Base-by-base conservation (phyloP, 2,113 vertebrate species). In the Corvus hawaiiensis region DNA sequence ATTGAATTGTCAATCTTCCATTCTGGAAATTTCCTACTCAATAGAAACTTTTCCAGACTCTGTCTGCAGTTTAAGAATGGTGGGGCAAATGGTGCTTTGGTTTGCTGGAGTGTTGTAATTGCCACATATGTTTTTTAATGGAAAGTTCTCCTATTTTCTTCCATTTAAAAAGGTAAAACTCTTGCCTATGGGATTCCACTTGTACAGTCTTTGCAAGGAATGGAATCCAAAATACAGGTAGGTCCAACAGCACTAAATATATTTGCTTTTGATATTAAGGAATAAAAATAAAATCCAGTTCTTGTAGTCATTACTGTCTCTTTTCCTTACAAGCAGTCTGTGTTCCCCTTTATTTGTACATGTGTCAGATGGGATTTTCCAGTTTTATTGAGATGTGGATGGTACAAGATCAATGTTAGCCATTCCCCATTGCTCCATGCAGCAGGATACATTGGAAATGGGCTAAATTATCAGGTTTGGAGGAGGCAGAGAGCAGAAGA, bases 181-280 rank as follows among this genome's bases (percentile, higher is more conserved):
- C 98, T 99, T 84, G 98, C 99, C 35, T 99, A 99, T 75, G 99
- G 98, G 4, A 97, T 99, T 93, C 99, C 99, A 3, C 83, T 99
- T 86, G 98, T 99, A 27, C 99, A 99, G 94, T 97, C 97, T 44
- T 98, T 99, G 62, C 99, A 99, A 96, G 97, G 97, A 28, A 67
- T 98, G 39, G 92, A 98, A 61, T 96, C 98, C 13, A 99, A 99
- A 98, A 98, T 99, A 95, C 97, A 98, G 98, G 99, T 98, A 95
- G 67, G 96, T 88, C 17, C 21, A 52, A 22, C 5, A 61, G 39
- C 69, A 56, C 18, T 33, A 28, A 48, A 8, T 46, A 33, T 39
- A 32, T 55, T 92, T 71, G 28, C 72, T 90, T 58, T 67, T 64
- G 18, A 15, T 28, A 5, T 9, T 73, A 26, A 6, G 17, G 24